Base-by-base conservation (phyloP, 2,797 vertebrate genomes). In the Diglossa cyanea region DNA sequence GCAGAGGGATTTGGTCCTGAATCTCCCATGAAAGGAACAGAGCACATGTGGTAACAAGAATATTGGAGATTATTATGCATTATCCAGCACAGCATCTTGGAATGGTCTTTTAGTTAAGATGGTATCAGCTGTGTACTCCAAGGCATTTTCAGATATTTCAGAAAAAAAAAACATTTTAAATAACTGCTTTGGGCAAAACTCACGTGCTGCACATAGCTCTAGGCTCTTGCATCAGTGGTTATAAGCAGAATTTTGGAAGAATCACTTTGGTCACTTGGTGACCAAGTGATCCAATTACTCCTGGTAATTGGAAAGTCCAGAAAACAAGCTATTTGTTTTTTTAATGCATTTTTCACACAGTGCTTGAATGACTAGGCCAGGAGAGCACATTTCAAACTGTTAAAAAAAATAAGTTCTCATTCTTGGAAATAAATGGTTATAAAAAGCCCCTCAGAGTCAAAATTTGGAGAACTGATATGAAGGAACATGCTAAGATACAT, bases 151-250 rank as follows among this genome's bases (percentile, higher is more conserved):
- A 83, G 39, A 53, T 30, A 23, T 88, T 84, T 77, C 61, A 53
- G 50, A 81, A 83, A 6, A 47, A 47, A 39, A 42, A 55, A 15
- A 3, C n/a, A 71, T 90, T 50, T 47, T 85, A 91, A 92, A 63
- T 55, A 93, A 75, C 28, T 60, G 28, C 28, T 47, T 30, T 37
- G 17, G 39, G 42, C 19, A 87, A 76, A 89, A 73, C 12, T 26
- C 21, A 42, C 0, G 0, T 24, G 25, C 51, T 68, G 35, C n/a
- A 4, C 20, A 25, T 7, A 78, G n/a, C 17, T 70, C 23, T 21
- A 73, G 57, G 60, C 31, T 67, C 19, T 31, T 54, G 30, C 57
- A 60, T 53, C 35, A 60, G 17, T 62, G 25, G 8, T 48, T 15
- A 12, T 31, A 57, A 67, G 48, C 15, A 85, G 20, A 86, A 24